Percentiles rank a stretch among this genome's conserved stretches.
phyloP scores from a whole-genome alignment of 2,113 vertebrate genomes.

The Leptobrachium ailaonicum region DNA sequence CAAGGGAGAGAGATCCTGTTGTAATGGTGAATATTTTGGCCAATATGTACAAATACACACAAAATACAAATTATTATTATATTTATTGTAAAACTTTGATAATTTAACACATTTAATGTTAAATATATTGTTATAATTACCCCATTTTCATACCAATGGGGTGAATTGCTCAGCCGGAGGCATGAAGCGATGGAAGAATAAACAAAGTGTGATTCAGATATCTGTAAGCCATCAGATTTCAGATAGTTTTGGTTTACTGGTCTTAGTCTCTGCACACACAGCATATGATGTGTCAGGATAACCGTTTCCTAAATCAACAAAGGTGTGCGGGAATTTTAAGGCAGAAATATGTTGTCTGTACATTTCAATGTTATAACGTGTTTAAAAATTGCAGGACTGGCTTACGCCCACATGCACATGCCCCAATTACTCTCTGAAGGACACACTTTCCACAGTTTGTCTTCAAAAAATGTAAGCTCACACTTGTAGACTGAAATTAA shows the following conservation, averaged over 20 bases:
- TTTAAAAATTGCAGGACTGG: background rate
- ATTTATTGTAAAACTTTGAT: no score
- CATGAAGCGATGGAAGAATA: conserved; percentile 1
- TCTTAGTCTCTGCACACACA: conserved; percentile 17
- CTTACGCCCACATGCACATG: conserved; percentile 7
- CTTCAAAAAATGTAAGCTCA: background rate
- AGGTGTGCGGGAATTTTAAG: conserved; percentile 18
- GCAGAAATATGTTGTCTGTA: background rate
- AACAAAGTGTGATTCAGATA: conserved; percentile 25
- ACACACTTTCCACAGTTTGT: conserved; percentile 6
- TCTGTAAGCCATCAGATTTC: conserved; percentile 14
- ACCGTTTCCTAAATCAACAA: conserved; percentile 39
- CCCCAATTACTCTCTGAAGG: background rate
- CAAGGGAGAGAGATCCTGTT: no score
- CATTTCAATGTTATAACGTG: conserved; percentile 28
- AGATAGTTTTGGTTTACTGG: conserved; percentile 15
- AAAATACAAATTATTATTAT: no score
- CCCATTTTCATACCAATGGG: no score
- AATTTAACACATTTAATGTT: no score
- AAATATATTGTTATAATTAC: no score
- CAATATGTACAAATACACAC: no score
- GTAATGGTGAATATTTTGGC: no score
- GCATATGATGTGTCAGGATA: conserved; percentile 27
- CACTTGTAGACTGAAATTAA: background rate
- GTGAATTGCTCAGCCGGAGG: no score